Conservation (phyloP, 2,797 vertebrate genomes). For the Geotrypetes seraphini region DNA sequence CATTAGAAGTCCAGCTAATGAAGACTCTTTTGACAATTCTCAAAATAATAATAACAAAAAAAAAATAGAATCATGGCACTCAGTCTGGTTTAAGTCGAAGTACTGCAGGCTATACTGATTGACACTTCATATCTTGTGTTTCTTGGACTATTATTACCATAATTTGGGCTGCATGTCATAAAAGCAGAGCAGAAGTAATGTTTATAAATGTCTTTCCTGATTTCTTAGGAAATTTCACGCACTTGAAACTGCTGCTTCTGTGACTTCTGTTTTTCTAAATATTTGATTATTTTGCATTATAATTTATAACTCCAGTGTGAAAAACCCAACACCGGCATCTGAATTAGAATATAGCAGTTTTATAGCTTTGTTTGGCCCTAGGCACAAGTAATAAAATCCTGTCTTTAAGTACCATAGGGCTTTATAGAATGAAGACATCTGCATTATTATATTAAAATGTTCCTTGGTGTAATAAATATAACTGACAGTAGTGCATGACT, state of each 20-base stretch:
- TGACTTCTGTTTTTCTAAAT: slow-evolving; percentile 39
- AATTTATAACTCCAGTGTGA: slow-evolving; percentile 45
- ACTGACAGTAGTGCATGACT: slow-evolving; percentile 54
- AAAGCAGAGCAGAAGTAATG: slow-evolving; percentile 14
- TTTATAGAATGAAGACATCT: slow-evolving; percentile 64
- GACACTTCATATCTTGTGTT: slow-evolving; percentile 8
- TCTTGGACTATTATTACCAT: slow-evolving; percentile 14
- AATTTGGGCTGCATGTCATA: slow-evolving; percentile 18
- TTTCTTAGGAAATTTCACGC: slow-evolving; percentile 39
- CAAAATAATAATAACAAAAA: too few relatives aligned
- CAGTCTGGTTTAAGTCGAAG: too few relatives aligned
- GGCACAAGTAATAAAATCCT: slow-evolving; percentile 60
- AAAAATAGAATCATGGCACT: too few relatives aligned
- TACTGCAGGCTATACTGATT: slow-evolving; percentile 3
- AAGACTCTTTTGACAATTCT: too few relatives aligned
- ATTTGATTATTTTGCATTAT: slow-evolving; percentile 44
- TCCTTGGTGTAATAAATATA: slow-evolving; percentile 66
- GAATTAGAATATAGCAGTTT: slow-evolving; percentile 53
- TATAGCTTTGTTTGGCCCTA: slow-evolving; percentile 57
- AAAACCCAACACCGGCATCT: slow-evolving; percentile 38
- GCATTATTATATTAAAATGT: slow-evolving; percentile 68
- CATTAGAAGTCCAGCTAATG: too few relatives aligned
- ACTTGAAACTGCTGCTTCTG: slow-evolving; percentile 32
- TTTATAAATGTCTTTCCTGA: slow-evolving; percentile 32
- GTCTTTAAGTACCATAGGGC: slow-evolving; percentile 59